Percentiles rank a stretch among this genome's conserved stretches.
Evolutionary conservation across 2,113 vertebrate species (phyloP).

Genomic region (Melanostigma gelatinosum): DNA sequence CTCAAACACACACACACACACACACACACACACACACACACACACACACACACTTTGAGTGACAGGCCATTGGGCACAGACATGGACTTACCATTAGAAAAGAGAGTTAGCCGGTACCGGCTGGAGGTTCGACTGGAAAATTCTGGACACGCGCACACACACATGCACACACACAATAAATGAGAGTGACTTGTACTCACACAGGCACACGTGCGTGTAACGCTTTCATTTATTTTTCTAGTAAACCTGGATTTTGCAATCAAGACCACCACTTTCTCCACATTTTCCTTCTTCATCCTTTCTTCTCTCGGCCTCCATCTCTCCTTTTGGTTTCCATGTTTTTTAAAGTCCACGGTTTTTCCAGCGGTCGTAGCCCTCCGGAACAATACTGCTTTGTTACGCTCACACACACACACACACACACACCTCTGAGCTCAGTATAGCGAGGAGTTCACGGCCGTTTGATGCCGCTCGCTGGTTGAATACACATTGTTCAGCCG

Average conservation of each 20-base stretch:
- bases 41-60: constrained; percentile 19
- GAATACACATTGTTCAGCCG: constrained; percentile 56
- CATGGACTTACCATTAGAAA: constrained; percentile 27
- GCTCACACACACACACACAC: neutral
- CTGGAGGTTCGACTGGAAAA: constrained; percentile 17
- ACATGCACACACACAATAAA: constrained; percentile 15
- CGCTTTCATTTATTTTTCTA: constrained; percentile 67
- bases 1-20: neutral
- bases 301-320: neutral
- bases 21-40: constrained; percentile 2
- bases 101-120: constrained; percentile 14
- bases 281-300: neutral
- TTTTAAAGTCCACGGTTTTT: constrained; percentile 51
- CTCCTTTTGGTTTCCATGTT: constrained; percentile 32
- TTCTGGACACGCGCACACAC: constrained; percentile 18
- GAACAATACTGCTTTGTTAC: constrained; percentile 71
- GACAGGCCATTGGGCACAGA: constrained; percentile 29
- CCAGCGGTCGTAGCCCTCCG: constrained; percentile 23
- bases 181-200: constrained; percentile 33
- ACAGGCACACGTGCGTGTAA: constrained; percentile 26
- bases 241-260: constrained; percentile 74
- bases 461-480: constrained; percentile 15
- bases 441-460: constrained; percentile 43
- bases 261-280: constrained; percentile 44
- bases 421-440: neutral